Conservation (phyloP, 2,888 invertebrate genomes). For the Spodoptera littoralis region DNA sequence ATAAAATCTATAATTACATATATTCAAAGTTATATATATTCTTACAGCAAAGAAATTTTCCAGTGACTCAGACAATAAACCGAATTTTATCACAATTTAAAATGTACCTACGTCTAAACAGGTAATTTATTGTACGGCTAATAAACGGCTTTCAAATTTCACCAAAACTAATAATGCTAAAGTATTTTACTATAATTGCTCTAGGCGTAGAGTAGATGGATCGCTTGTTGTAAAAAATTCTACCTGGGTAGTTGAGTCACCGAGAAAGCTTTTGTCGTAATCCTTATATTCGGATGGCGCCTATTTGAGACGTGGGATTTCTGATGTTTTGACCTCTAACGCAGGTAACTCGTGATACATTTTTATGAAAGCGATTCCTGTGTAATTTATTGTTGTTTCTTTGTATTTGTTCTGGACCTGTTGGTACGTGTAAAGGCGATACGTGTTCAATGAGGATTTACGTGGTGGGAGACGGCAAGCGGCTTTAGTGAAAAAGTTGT, state of each 20-base stretch:
- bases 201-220: slow-evolving; percentile 36
- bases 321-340: slow-evolving; percentile 55
- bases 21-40: slow-evolving; percentile 16
- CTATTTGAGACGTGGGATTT: slow-evolving; percentile 51
- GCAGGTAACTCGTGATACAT: slow-evolving; percentile 55
- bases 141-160: slow-evolving; percentile 34
- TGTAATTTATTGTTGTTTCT: slow-evolving; percentile 47
- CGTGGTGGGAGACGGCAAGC: slow-evolving; percentile 6
- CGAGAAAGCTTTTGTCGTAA: slow-evolving; percentile 67
- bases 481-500: slow-evolving; percentile 10
- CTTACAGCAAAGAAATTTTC: slow-evolving; percentile 34
- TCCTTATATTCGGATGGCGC: slow-evolving; percentile 63
- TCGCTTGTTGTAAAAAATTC: slow-evolving; percentile 56
- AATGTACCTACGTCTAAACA: slow-evolving; percentile 22
- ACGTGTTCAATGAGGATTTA: slow-evolving; percentile 41
- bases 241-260: slow-evolving; percentile 74
- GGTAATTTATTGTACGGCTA: slow-evolving; percentile 43
- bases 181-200: slow-evolving; percentile 49
- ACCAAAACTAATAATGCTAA: slow-evolving; percentile 38
- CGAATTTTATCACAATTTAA: slow-evolving; percentile 49
- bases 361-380: slow-evolving; percentile 45
- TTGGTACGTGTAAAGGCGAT: slow-evolving; percentile 30
- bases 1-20: no score
- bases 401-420: slow-evolving; percentile 49
- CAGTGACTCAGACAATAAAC: slow-evolving; percentile 42